Base-by-base conservation (phyloP, 2,797 vertebrate species). In the Hirundo rustica region DNA sequence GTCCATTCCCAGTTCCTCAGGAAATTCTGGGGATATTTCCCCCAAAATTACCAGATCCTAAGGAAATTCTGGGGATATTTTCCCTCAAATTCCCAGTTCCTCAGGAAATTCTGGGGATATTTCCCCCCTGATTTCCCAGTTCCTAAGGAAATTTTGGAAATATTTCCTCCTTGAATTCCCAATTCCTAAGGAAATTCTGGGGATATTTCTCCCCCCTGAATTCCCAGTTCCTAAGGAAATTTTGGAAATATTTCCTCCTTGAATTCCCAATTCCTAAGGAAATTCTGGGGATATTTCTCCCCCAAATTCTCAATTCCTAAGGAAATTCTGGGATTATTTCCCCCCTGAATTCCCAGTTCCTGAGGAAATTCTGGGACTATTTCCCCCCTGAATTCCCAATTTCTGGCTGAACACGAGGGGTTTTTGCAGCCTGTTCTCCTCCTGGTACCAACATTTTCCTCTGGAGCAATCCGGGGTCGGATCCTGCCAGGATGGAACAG, bases 181-280 rank as follows among this genome's bases (percentile, higher is more conserved):
- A 44, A 3, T 3, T 44, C 10, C 13, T 34, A 3, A 10, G 4
- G 40, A 13, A 57, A 57, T 18, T 29, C 15, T 36, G n/a, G 8
- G 4, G 5, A 0, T 45, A 27, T 34, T 25, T n/a, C n/a, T n/a
- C 2, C 26, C 17, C 7, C 0, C 34, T 42, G 22, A 55, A 44
- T 29, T 45, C 18, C 18, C 53, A 44, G 17, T 3, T 21, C 8
- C 21, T 19, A 5, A 25, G 11, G 27, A 40, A 51, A 40, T 32
- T 6, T 20, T 40, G 27, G 15, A 27, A 13, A 18, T 68, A 68
- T 30, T 4, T 17, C 22, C 51, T 55, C 10, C 21, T 3, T 14
- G 6, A 40, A 70, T 40, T 32, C 16, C 9, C 36, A 53, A 12
- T 6, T 19, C 29, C 21, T 27, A 5, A 54, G 36, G 68, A 42